Evolutionary conservation across 2,113 vertebrate species (phyloP).

Genomic region (Dromiciops gliroides): DNA sequence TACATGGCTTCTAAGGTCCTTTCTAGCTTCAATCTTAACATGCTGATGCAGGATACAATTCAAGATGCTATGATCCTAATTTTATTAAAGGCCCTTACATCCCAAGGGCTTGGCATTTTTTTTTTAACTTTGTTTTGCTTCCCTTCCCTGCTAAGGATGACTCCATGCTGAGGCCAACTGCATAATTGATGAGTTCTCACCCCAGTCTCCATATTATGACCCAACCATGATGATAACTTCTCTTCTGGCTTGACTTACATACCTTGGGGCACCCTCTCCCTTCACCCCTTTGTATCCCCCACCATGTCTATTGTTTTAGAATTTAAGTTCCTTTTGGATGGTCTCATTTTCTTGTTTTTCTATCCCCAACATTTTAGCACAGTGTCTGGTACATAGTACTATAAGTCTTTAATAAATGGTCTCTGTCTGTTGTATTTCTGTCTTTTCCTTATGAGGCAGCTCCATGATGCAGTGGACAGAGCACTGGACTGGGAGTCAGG

Average conservation of each 20-base stretch:
- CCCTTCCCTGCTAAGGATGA: not conserved
- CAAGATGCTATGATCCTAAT: too few species aligned
- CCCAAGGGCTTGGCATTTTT: not conserved
- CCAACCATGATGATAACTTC: not conserved
- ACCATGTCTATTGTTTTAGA: not conserved
- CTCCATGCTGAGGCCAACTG: not conserved
- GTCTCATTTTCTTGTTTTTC: not conserved
- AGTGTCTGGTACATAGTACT: not conserved
- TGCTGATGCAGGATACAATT: not conserved
- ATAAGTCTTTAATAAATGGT: not conserved
- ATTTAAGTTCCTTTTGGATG: not conserved
- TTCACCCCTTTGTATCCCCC: not conserved
- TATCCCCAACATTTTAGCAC: not conserved
- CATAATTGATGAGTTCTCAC: not conserved
- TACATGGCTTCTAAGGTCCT: not conserved
- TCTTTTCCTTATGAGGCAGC: not conserved
- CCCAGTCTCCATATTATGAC: not conserved
- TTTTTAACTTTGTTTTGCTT: not conserved
- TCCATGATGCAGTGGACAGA: not conserved
- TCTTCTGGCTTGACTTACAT: not conserved
- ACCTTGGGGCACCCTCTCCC: not conserved
- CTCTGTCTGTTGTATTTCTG: not conserved
- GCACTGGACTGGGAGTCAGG: not conserved
- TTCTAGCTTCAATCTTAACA: not conserved
- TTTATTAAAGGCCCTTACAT: not conserved